Evolutionary conservation across 2,113 vertebrate species (phyloP).

Genomic region (Cyprinodon tularosa): DNA sequence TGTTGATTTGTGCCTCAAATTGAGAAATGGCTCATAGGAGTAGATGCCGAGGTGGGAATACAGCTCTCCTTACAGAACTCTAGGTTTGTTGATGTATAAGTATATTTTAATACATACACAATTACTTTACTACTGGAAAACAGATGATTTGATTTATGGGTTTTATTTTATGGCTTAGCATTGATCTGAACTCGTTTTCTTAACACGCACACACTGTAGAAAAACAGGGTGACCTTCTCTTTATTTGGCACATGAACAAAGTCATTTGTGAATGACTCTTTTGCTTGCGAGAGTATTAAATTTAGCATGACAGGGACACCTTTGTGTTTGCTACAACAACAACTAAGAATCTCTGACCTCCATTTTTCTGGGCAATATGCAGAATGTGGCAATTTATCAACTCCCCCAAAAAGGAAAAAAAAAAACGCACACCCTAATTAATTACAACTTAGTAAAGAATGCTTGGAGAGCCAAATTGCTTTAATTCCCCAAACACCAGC

Average conservation of each 20-base stretch:
- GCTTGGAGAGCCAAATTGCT: conserved; percentile 87
- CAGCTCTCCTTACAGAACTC: conserved; percentile 10
- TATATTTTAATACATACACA: background rate
- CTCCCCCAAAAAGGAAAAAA: conserved; percentile 32
- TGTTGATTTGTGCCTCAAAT: conserved; percentile 59
- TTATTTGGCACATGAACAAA: conserved; percentile 75
- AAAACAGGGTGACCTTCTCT: conserved; percentile 71
- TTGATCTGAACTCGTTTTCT: conserved; percentile 40
- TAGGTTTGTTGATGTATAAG: background rate
- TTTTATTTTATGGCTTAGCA: conserved; percentile 19
- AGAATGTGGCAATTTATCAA: conserved; percentile 83
- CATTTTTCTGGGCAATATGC: conserved; percentile 79
- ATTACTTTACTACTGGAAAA: background rate
- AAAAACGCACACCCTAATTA: conserved; percentile 84
- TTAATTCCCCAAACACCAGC: conserved; percentile 81
- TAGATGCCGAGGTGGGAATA: conserved; percentile 27
- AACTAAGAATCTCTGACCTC: conserved; percentile 83
- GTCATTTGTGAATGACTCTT: conserved; percentile 72
- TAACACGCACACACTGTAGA: conserved; percentile 42
- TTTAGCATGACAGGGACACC: conserved; percentile 82
- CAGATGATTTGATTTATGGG: conserved; percentile 10
- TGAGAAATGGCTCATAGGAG: conserved; percentile 24
- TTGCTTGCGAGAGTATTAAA: conserved; percentile 75
- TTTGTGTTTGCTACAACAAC: conserved; percentile 82
- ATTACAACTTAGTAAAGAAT: conserved; percentile 88